These are phyloP conservation scores for Lymantria dispar DNA, from an alignment of 2,888 invertebrate species.

Conservation along the genomic window DNA sequence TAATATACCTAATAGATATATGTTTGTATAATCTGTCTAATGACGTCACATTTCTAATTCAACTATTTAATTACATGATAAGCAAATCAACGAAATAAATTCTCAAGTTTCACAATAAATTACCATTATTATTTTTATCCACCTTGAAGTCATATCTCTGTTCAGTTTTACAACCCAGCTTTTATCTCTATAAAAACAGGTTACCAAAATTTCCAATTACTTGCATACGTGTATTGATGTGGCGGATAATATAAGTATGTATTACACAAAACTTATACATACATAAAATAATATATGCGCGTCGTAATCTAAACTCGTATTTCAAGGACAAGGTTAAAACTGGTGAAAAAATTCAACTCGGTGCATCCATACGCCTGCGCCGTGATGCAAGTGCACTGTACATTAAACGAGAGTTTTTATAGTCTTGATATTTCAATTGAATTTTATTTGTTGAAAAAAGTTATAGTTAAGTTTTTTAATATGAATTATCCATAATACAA, in stretches of 20 bases:
- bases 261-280: slow-evolving; percentile 29
- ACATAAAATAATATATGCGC: slow-evolving; percentile 34
- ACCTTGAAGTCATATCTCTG: too few species aligned
- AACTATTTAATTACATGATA: too few species aligned
- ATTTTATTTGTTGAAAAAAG: background rate
- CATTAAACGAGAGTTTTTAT: slow-evolving; percentile 29
- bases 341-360: slow-evolving; percentile 65
- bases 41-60: too few species aligned
- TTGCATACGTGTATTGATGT: slow-evolving; percentile 16
- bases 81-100: too few species aligned
- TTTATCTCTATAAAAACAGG: slow-evolving; percentile 10
- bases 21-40: too few species aligned
- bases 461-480: background rate
- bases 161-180: background rate
- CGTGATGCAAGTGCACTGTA: slow-evolving; percentile 66
- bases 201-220: slow-evolving; percentile 24
- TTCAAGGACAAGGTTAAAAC: slow-evolving; percentile 77
- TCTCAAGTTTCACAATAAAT: too few species aligned
- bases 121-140: too few species aligned
- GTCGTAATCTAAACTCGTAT: slow-evolving; percentile 78
- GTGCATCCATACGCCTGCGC: slow-evolving; percentile 65
- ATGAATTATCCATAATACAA: too few species aligned
- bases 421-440: slow-evolving; percentile 27
- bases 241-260: slow-evolving; percentile 27
- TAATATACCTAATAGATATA: too few species aligned